phyloP scores from a whole-genome alignment of 1,140 invertebrate species.

The Helicoverpa zea region DNA sequence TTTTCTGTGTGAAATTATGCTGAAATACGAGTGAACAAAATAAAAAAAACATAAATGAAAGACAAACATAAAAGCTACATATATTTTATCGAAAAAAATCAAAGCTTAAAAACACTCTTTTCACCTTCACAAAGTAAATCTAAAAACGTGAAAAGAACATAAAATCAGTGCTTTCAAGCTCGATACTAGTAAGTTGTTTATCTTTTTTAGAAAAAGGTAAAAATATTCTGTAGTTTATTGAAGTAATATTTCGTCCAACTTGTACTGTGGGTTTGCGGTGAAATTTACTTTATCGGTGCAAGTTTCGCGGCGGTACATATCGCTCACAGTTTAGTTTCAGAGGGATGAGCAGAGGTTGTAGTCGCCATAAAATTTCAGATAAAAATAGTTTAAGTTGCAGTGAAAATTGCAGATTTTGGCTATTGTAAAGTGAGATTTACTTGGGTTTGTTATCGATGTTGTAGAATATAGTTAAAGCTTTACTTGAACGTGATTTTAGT shows the following conservation, averaged over 20 bases:
- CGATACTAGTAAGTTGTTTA: background rate
- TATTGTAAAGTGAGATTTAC: too few relatives aligned
- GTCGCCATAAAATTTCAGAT: background rate
- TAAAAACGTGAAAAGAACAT: background rate
- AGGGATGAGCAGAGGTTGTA: background rate
- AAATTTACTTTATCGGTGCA: slow-evolving; percentile 38
- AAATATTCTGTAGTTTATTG: slow-evolving; percentile 42
- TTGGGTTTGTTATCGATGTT: too few relatives aligned
- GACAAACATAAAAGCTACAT: too few relatives aligned
- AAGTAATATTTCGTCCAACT: slow-evolving; percentile 28
- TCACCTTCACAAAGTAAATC: background rate
- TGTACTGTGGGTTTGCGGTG: background rate
- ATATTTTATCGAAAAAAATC: background rate
- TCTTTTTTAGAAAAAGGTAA: slow-evolving; percentile 25
- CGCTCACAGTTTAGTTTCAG: background rate
- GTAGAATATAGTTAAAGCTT: too few relatives aligned
- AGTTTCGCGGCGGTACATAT: slow-evolving; percentile 20
- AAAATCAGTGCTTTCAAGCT: background rate
- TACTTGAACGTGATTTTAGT: too few relatives aligned
- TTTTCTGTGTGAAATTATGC: too few relatives aligned
- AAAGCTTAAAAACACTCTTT: background rate
- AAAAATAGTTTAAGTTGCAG: background rate
- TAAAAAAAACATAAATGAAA: too few relatives aligned
- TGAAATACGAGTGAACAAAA: too few relatives aligned
- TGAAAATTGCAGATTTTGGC: too few relatives aligned